Base-by-base conservation (phyloP, 2,113 vertebrate species). In the Bolborhynchus lineola region DNA sequence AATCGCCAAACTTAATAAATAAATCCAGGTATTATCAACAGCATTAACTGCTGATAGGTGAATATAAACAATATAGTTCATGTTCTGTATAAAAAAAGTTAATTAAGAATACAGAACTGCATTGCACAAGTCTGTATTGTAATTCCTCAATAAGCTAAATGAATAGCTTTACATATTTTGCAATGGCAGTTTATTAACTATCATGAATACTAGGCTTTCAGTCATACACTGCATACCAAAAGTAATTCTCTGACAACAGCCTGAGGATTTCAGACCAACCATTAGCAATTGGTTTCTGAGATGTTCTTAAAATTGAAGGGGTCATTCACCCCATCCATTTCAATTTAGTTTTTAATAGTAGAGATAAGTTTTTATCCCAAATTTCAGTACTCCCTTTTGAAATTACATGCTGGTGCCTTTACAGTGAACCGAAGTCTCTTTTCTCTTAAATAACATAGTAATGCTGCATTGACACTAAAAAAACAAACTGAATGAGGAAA, bases 1-100 rank as follows among this genome's bases (percentile, higher is more conserved):
- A 78, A 15, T 20, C 67, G 16, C 10, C 46, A 35, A 71, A 91
- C 42, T 87, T 85, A 85, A 75, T 60, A 93, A 88, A 76, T 52
- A 87, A 95, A 93, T 49, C 10, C 39, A 85, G 29, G 24, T 63
- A 72, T 71, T 78, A 90, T 16, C 33, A 79, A 64, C 19, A 78
- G 44, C 21, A 59, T 62, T 79, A 82, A 62, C 28, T 71, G 86
- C 15, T 80, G 52, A 69, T 10, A 77, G 29, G 20, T 35, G 2
- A 92, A 68, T 82, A 69, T n/a, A 69, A 77, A 80, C 28, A 68
- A 65, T 31, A 26, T 3, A 80, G 19, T 52, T n/a, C 7, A 25
- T 5, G 0, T 65, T 74, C 42, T 53, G 35, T 3, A 75, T 10
- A 28, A 82, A 69, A 50, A 69, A 77, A 55, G 7, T 41, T 81